Conservation (phyloP, 2,113 vertebrate species). For the Dissostichus mawsoni region DNA sequence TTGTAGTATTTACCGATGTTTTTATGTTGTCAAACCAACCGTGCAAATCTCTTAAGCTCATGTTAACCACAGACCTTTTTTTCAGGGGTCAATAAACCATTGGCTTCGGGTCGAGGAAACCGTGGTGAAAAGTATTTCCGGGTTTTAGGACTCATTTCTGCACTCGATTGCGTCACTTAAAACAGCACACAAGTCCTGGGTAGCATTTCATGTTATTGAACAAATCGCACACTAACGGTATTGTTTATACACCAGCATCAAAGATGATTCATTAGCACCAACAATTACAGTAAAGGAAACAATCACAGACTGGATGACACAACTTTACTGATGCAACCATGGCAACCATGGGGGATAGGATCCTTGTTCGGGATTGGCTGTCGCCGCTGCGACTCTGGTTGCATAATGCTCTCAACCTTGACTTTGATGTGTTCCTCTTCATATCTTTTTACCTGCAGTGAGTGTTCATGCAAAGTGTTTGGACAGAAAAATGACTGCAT, state of each 20-base stretch:
- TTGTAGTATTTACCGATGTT: no score
- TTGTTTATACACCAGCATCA: neutral
- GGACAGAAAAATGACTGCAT: slow-evolving; percentile 8
- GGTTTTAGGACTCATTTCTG: no score
- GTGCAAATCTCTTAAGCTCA: no score
- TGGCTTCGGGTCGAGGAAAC: no score
- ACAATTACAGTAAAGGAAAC: slow-evolving; percentile 26
- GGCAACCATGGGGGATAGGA: slow-evolving; percentile 58
- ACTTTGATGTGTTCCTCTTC: slow-evolving; percentile 50
- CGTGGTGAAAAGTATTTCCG: no score
- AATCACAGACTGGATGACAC: slow-evolving; percentile 52
- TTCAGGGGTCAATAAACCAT: no score
- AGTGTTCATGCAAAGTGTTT: slow-evolving; percentile 22
- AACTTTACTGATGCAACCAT: slow-evolving; percentile 66
- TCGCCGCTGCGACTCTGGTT: slow-evolving; percentile 39
- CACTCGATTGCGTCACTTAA: no score
- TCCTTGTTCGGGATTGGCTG: slow-evolving; percentile 44
- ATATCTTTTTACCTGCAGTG: slow-evolving; percentile 49
- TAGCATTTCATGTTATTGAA: no score
- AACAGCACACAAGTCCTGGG: neutral
- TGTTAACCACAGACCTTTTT: no score
- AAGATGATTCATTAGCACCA: slow-evolving; percentile 16
- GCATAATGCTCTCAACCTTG: slow-evolving; percentile 60
- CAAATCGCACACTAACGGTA: no score
- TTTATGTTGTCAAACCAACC: no score